Evolutionary conservation across 2,888 invertebrate genomes (phyloP).

Genomic region (Hybos culiciformis): DNA sequence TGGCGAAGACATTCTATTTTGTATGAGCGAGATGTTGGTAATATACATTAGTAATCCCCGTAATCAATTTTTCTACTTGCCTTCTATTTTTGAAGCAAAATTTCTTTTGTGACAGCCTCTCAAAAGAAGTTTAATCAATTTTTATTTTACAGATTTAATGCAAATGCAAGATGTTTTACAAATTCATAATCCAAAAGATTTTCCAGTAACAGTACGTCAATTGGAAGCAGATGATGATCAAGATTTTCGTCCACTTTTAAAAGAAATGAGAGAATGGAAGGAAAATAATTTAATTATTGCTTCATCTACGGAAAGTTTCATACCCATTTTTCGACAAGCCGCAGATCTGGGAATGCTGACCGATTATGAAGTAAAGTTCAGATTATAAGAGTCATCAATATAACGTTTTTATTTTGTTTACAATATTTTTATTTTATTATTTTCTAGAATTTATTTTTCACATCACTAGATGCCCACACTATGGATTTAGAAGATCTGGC

Average conservation of each 20-base stretch:
- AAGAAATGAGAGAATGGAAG: slow-evolving; percentile 56
- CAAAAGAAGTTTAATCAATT: neutral
- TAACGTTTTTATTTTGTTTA: too few relatives aligned
- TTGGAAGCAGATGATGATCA: slow-evolving; percentile 35
- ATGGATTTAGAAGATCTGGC: slow-evolving; percentile 38
- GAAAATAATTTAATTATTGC: slow-evolving; percentile 64
- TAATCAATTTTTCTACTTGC: neutral
- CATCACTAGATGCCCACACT: slow-evolving; percentile 36
- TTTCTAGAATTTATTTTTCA: slow-evolving; percentile 43
- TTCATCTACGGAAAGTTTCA: slow-evolving; percentile 52
- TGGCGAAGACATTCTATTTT: slow-evolving; percentile 73
- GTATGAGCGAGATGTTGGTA: slow-evolving; percentile 70
- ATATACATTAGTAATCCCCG: neutral
- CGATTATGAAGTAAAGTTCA: slow-evolving; percentile 60
- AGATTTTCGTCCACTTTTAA: slow-evolving; percentile 53
- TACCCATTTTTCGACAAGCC: slow-evolving; percentile 56
- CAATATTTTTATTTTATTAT: too few relatives aligned
- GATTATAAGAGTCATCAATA: too few relatives aligned
- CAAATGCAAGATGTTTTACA: slow-evolving; percentile 71
- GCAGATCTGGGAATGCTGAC: slow-evolving; percentile 68
- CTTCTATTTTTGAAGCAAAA: neutral
- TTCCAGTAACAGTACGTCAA: slow-evolving; percentile 57
- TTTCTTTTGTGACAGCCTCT: neutral
- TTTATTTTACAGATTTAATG: slow-evolving; percentile 42
- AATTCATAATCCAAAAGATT: slow-evolving; percentile 48